Evolutionary conservation across 2,797 vertebrate genomes (phyloP).

Genomic region (Tenualosa ilisha): DNA sequence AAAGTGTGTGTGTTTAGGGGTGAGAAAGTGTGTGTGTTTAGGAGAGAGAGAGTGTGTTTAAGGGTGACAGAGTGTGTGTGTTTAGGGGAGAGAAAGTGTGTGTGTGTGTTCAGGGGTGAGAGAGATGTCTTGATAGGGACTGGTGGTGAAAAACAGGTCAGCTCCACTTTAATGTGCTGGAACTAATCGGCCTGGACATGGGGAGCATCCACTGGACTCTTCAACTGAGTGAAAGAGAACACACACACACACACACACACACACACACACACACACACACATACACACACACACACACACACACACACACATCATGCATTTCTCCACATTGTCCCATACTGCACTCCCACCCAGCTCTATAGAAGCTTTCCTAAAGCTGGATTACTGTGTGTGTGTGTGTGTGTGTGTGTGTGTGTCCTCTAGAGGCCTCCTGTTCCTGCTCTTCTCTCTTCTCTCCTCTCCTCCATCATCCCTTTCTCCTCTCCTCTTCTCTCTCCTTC

Average conservation of each 20-base stretch:
- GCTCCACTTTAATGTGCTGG: conserved; percentile 34
- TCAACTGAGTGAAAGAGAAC: conserved; percentile 25
- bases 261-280: conserved; percentile 15
- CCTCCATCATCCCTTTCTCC: too few species aligned
- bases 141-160: conserved; percentile 13
- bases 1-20: too few species aligned
- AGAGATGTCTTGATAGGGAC: conserved; percentile 26
- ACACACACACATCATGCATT: not conserved
- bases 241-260: not conserved
- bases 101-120: not conserved
- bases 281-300: conserved; percentile 15
- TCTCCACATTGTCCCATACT: not conserved
- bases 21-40: too few species aligned
- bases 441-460: too few species aligned
- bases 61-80: too few species aligned
- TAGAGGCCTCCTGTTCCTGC: too few species aligned
- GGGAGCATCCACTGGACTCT: conserved; percentile 28
- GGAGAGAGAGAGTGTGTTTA: too few species aligned
- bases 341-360: not conserved
- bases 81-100: not conserved
- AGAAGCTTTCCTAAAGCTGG: too few species aligned
- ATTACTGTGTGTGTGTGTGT: too few species aligned
- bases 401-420: too few species aligned
- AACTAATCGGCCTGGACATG: conserved; percentile 42
- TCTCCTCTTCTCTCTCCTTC: too few species aligned